Evolutionary conservation across 2,888 invertebrate genomes (phyloP).

Genomic region (Drosophila picticornis): DNA sequence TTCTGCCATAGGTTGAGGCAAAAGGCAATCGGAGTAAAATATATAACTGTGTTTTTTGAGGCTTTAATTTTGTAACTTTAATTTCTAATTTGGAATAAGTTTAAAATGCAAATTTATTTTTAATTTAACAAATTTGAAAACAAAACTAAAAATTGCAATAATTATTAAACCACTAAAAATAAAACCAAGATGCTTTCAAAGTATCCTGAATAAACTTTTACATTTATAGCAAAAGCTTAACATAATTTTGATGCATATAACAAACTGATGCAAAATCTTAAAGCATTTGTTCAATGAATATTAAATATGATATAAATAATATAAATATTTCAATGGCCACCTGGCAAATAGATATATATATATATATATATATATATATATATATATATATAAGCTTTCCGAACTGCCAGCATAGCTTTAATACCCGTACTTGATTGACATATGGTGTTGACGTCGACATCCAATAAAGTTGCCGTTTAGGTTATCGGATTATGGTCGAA

Average conservation of each 20-base stretch:
- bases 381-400: neutral
- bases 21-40: no score
- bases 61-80: no score
- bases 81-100: no score
- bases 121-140: neutral
- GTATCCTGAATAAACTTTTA: neutral
- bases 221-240: neutral
- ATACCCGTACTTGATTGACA: constrained; percentile 51
- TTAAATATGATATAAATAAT: no score
- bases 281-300: no score
- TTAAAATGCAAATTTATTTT: neutral
- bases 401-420: neutral
- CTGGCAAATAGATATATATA: neutral
- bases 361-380: neutral
- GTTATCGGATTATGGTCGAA: constrained; percentile 59
- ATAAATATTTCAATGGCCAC: no score
- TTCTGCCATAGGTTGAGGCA: neutral
- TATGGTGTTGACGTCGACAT: constrained; percentile 42
- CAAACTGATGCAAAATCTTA: neutral
- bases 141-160: neutral
- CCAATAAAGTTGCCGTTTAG: constrained; percentile 52
- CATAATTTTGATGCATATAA: neutral
- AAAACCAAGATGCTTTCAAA: neutral
- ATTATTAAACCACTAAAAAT: neutral
- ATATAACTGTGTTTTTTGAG: no score